Base-by-base conservation (phyloP, 2,888 invertebrate genomes). In the Hirtodrosophila trivittata region DNA sequence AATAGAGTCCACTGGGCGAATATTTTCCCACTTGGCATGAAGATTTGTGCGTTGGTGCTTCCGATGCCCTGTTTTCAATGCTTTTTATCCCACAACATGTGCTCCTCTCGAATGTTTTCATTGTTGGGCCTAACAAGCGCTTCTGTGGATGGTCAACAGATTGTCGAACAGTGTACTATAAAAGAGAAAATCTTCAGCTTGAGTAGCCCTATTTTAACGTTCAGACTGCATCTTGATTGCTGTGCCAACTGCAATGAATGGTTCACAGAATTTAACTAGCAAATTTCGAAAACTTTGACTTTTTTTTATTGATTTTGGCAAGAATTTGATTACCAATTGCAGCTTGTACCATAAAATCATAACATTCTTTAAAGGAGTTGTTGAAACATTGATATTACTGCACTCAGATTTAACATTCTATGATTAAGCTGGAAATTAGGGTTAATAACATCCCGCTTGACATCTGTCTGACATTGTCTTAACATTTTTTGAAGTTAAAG, bases 1-100 rank as follows among this genome's bases (percentile, higher is more conserved):
- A 70, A 70, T 70, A 68, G 74, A 74, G 74, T 70, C 69, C 46
- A 68, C 55, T 73, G 68, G 33, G 63, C 37, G 74, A 69, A 69
- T 69, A 69, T 62, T 67, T 68, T 59, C 21, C 32, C 42, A 42
- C 30, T 42, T 32, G 62, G 45, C 66, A 18, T 52, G 51, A 49
- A 43, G 50, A 47, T 45, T 71, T 56, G 35, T 54, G 39, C 37
- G 6, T 33, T 46, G 18, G 25, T 39, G 16, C 28, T 28, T 46
- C 30, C 37, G 32, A 10, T 16, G 46, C 30, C 50, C 33, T 57
- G 38, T 35, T 54, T 54, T n/a, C n/a, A n/a, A n/a, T n/a, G n/a
- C n/a, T n/a, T n/a, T 49, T 33, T 50, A 28, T 21, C 3, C 45
- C 72, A 55, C 42, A 69, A 59, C 42, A 47, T 38, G 43, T 13